These are phyloP conservation scores for Hyla sarda DNA, from an alignment of 2,113 vertebrate species.

Conservation along the genomic window DNA sequence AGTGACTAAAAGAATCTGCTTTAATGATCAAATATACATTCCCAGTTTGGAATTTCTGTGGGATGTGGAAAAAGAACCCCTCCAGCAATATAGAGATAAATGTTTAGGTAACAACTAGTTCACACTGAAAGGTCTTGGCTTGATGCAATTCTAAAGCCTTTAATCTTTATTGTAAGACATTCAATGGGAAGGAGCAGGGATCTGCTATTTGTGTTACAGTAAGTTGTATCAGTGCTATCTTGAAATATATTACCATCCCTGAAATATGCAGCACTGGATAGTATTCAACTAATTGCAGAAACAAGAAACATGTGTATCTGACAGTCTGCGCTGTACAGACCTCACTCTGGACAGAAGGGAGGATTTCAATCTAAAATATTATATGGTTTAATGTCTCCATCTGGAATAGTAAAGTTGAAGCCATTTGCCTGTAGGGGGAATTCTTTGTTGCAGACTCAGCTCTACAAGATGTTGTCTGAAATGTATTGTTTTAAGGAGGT, in stretches of 20 bases:
- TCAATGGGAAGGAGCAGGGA: too few relatives aligned
- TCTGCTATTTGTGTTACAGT: slow-evolving; percentile 18
- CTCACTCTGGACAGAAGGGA: slow-evolving; percentile 30
- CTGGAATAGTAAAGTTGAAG: slow-evolving; percentile 47
- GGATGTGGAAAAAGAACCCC: slow-evolving; percentile 22
- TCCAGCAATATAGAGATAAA: slow-evolving; percentile 33
- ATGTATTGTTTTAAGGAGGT: slow-evolving; percentile 30
- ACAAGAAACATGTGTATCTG: slow-evolving; percentile 40
- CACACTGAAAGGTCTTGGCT: slow-evolving; percentile 28
- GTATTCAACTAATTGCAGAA: slow-evolving; percentile 35
- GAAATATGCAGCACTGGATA: slow-evolving; percentile 36
- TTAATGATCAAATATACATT: slow-evolving; percentile 11
- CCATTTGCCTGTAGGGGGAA: slow-evolving; percentile 49
- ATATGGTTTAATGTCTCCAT: slow-evolving; percentile 47
- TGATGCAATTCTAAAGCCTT: slow-evolving; percentile 36
- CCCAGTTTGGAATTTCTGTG: slow-evolving; percentile 15
- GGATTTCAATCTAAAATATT: slow-evolving; percentile 45
- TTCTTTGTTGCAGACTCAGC: slow-evolving; percentile 37
- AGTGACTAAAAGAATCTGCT: slow-evolving; percentile 16
- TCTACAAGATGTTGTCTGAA: slow-evolving; percentile 34
- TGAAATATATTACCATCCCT: slow-evolving; percentile 38
- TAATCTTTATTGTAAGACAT: slow-evolving; percentile 45
- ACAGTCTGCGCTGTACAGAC: slow-evolving; percentile 45
- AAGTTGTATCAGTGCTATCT: background rate
- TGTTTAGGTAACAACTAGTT: slow-evolving; percentile 44